These are phyloP conservation scores for Lasioglossum morio DNA, from an alignment of 2,888 invertebrate species.

Conservation along the genomic window DNA sequence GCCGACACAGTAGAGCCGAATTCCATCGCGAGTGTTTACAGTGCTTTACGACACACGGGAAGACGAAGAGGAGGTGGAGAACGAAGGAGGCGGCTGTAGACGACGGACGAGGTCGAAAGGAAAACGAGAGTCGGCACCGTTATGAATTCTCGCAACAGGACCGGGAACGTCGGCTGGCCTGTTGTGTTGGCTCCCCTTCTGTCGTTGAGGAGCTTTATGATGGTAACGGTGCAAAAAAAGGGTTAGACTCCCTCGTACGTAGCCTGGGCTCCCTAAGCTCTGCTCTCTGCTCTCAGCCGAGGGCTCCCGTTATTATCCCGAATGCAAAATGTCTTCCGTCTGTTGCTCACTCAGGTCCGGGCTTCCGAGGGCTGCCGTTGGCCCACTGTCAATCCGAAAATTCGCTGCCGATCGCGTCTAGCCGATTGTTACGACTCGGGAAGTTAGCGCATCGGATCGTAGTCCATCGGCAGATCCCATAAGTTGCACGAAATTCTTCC, in stretches of 20 bases:
- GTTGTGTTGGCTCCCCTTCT: constrained; percentile 7
- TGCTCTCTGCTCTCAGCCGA: constrained; percentile 46
- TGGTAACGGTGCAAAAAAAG: constrained; percentile 68
- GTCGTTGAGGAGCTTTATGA: constrained; percentile 61
- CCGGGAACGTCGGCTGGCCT: constrained; percentile 24
- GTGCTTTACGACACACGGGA: constrained; percentile 51
- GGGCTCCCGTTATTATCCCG: constrained; percentile 76
- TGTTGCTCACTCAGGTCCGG: constrained; percentile 73
- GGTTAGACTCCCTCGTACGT: constrained; percentile 63
- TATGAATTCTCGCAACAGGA: constrained; percentile 66
- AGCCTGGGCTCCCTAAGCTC: constrained; percentile 35
- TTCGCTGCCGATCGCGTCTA: background rate
- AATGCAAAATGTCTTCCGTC: constrained; percentile 76
- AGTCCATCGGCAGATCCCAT: background rate
- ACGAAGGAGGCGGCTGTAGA: background rate
- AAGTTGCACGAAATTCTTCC: background rate
- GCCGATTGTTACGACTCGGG: background rate
- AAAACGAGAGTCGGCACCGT: constrained; percentile 58
- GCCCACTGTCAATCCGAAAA: constrained; percentile 11
- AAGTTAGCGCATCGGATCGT: background rate
- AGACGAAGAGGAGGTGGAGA: background rate
- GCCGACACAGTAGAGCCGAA: constrained; percentile 40
- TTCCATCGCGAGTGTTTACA: constrained; percentile 50
- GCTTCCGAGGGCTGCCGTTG: constrained; percentile 66
- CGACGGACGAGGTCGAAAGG: constrained; percentile 37